Evolutionary conservation across 2,888 invertebrate genomes (phyloP).

Genomic region (Perizoma flavofasciatum): DNA sequence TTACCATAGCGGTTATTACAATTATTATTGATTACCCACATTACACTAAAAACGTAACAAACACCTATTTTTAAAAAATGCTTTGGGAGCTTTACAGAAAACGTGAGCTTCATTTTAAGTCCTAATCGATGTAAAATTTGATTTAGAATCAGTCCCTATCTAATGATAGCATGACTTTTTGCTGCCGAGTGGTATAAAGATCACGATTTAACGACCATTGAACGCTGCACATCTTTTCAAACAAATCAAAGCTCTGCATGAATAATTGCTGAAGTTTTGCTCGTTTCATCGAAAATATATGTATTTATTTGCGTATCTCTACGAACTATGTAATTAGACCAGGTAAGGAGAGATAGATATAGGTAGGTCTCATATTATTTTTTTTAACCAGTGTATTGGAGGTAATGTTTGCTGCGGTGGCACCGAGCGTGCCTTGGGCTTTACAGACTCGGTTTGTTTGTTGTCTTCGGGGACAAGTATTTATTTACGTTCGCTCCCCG

Average conservation of each 20-base stretch:
- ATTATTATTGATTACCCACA: too few species aligned
- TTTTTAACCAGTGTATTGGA: neutral
- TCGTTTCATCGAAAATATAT: conserved; percentile 2
- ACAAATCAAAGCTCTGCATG: conserved; percentile 6
- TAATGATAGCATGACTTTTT: conserved; percentile 16
- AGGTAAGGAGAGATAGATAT: too few species aligned
- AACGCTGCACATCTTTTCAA: conserved; percentile 16
- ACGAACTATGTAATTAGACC: neutral
- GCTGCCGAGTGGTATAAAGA: conserved; percentile 6
- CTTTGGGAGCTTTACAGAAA: conserved; percentile 3
- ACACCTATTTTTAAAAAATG: too few species aligned
- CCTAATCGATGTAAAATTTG: conserved; percentile 8
- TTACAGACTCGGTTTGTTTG: conserved; percentile 44
- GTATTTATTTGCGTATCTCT: conserved; percentile 5
- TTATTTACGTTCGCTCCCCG: conserved; percentile 50
- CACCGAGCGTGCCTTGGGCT: conserved; percentile 24
- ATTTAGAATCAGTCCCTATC: conserved; percentile 10
- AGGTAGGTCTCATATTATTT: too few species aligned
- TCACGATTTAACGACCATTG: conserved; percentile 21
- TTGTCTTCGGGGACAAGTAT: conserved; percentile 47
- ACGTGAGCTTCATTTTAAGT: conserved; percentile 5
- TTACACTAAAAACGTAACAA: too few species aligned
- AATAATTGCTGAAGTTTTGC: conserved; percentile 14
- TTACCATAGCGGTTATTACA: too few species aligned
- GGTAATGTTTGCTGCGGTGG: conserved; percentile 2